These are phyloP conservation scores for Aegotheles bennettii DNA, from an alignment of 2,113 vertebrate species.

Conservation along the genomic window DNA sequence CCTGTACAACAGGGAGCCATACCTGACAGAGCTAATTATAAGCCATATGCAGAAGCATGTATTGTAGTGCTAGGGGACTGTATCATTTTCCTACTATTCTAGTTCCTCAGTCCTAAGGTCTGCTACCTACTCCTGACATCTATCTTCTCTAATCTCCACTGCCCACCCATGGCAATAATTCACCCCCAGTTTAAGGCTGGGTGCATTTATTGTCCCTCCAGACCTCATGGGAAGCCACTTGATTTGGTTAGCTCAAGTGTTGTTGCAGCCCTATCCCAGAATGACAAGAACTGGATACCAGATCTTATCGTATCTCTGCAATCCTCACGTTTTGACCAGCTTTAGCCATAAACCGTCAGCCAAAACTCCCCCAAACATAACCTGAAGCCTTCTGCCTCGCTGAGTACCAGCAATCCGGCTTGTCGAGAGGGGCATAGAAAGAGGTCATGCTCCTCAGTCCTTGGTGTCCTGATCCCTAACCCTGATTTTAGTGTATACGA, in stretches of 20 bases:
- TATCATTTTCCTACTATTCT: not conserved
- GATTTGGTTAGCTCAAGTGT: not conserved
- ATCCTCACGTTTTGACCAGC: not conserved
- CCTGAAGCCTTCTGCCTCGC: not conserved
- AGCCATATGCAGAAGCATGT: not conserved
- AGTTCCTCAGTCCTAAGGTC: not conserved
- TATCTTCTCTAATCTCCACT: not conserved
- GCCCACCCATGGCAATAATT: not conserved
- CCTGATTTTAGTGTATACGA: not conserved
- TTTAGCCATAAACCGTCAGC: not conserved
- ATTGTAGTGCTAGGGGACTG: not conserved
- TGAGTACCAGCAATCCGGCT: not conserved
- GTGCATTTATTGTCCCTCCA: not conserved
- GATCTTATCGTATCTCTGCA: not conserved
- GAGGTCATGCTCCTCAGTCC: not conserved
- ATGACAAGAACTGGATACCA: not conserved
- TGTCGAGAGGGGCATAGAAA: not conserved
- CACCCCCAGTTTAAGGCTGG: not conserved
- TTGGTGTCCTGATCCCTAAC: not conserved
- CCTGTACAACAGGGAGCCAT: not conserved
- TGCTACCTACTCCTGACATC: not conserved
- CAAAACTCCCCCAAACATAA: not conserved
- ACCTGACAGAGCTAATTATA: not conserved
- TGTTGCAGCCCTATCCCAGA: not conserved
- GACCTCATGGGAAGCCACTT: not conserved